These are phyloP conservation scores for Mimumesa dahlbomi DNA, from an alignment of 2,888 invertebrate genomes.

Conservation along the genomic window DNA sequence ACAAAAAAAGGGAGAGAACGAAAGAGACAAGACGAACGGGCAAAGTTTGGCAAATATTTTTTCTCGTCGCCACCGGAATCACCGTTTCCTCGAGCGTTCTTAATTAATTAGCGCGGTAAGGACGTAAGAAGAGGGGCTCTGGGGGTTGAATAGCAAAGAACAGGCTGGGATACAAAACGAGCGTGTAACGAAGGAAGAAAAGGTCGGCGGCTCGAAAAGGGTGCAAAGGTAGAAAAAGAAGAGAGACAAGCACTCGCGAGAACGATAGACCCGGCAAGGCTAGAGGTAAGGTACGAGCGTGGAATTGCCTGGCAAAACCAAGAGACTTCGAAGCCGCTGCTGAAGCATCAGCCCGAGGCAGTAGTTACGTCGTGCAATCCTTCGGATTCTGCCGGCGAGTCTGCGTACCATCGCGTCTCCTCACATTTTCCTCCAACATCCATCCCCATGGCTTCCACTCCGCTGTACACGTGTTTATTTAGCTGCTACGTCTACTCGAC, in stretches of 20 bases:
- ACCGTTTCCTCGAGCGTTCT: conserved; percentile 55
- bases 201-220: conserved; percentile 22
- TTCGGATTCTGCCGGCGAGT: conserved; percentile 19
- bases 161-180: conserved; percentile 11
- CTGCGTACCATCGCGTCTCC: conserved; percentile 23
- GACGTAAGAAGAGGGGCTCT: conserved; percentile 43
- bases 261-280: conserved; percentile 25
- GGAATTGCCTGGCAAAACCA: conserved; percentile 44
- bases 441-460: neutral
- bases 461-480: conserved; percentile 56
- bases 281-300: conserved; percentile 23
- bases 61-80: conserved; percentile 41
- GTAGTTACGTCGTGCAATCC: conserved; percentile 48
- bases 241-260: conserved; percentile 3
- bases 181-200: conserved; percentile 6
- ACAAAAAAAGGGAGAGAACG: too few relatives aligned
- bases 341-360: conserved; percentile 54
- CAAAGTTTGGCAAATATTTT: conserved; percentile 65
- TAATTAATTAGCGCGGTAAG: conserved; percentile 71
- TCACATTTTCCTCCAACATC: conserved; percentile 47
- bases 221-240: conserved; percentile 14
- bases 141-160: neutral
- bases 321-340: conserved; percentile 36
- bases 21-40: conserved; percentile 39
- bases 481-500: conserved; percentile 64